These are phyloP conservation scores for Gambusia yucatana DNA, from an alignment of 2,797 vertebrate species.

Conservation along the genomic window DNA sequence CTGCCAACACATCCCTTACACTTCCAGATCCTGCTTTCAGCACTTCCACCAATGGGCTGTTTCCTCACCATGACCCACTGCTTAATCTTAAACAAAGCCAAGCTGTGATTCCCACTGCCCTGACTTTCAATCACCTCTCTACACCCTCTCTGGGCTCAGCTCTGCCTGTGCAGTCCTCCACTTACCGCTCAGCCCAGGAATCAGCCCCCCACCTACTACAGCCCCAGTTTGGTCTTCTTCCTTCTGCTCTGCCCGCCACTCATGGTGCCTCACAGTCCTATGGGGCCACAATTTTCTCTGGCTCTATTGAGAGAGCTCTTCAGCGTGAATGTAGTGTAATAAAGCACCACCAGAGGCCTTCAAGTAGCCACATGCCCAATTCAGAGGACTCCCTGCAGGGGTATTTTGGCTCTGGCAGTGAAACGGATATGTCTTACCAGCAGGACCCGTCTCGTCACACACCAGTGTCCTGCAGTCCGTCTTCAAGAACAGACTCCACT, in stretches of 20 bases:
- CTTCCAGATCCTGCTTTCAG: conserved; percentile 93
- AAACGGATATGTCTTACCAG: conserved; percentile 88
- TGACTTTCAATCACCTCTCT: conserved; percentile 93
- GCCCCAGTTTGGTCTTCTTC: conserved; percentile 94
- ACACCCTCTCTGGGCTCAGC: conserved; percentile 85
- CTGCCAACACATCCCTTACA: conserved; percentile 88
- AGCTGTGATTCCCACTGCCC: conserved; percentile 86
- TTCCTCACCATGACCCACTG: conserved; percentile 90
- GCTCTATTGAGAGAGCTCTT: conserved; percentile 97
- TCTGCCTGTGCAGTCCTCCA: conserved; percentile 95
- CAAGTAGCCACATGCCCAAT: conserved; percentile 88
- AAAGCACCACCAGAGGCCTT: conserved; percentile 99
- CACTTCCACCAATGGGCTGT: conserved; percentile 91
- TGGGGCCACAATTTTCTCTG: conserved; percentile 89
- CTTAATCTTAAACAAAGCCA: conserved; percentile 94
- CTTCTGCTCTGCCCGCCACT: conserved; percentile 85
- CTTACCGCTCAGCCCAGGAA: conserved; percentile 98
- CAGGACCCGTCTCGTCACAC: conserved; percentile 90
- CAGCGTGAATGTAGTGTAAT: conserved; percentile 99
- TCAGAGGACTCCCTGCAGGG: conserved; percentile 93
- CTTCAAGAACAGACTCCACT: conserved; percentile 83
- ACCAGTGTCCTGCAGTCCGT: conserved; percentile 87
- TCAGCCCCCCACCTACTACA: conserved; percentile 98
- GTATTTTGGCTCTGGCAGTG: conserved; percentile 84
- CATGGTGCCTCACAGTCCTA: conserved; percentile 90